Base-by-base conservation (phyloP, 1,140 invertebrate species). In the Drosophila kohkoa region DNA sequence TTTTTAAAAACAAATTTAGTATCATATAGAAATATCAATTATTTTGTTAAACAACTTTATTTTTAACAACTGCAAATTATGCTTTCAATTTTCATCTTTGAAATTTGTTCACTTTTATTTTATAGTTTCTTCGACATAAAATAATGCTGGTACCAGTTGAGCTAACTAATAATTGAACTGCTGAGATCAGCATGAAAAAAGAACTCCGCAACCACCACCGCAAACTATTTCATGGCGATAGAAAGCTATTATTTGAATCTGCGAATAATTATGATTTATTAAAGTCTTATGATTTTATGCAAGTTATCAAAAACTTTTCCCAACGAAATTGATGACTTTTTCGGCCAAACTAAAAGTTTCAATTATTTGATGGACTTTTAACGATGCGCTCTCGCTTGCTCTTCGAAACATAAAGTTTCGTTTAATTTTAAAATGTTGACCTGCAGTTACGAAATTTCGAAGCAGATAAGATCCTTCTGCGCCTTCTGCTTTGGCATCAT, bases 341-440 rank as follows among this genome's bases (percentile, higher is more conserved):
- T 46, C 20, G 20, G 10, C 15, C 35, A 38, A n/a, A 46, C 57
- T 7, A 59, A 57, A 41, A 57, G 54, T 43, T 54, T 35, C 11
- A 45, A 28, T 25, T 62, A 25, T 62, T 45, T 46, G 57, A 69
- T 69, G 48, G 20, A 58, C 48, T 60, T 30, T 25, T 67, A 52
- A 52, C 15, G 35, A 41, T 28, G 1, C 20, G 11, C 5, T 8
- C 38, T 7, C 1, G 25, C 41, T 10, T 1, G 41, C 20, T 25
- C 20, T 3, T 25, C 20, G 41, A 43, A 49, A 49, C 30, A 38
- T 54, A 7, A 35, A 57, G 54, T 57, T 20, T 45, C 16, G 60
- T 20, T 52, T 54, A 45, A 54, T 63, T 54, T 70, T 45, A 54
- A 70, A 57, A 46, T 20, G 38, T 54, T 46, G 58, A 46, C 38